Evolutionary conservation across 2,113 vertebrate species (phyloP).

Genomic region (Cyphomyrus discorhynchus): DNA sequence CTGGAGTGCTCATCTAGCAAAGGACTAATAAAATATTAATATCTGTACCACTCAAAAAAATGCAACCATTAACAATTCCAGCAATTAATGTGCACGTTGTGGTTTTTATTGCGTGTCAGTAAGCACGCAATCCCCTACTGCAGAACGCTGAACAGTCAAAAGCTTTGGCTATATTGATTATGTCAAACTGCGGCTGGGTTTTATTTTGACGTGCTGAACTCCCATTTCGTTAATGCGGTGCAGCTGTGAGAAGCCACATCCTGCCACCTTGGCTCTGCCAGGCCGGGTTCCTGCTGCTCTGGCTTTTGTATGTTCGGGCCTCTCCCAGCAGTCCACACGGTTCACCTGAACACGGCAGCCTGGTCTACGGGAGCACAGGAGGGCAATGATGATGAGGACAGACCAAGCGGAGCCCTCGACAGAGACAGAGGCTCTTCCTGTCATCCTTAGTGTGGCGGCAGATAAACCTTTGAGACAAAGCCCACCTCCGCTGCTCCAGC

Average conservation of each 20-base stretch:
- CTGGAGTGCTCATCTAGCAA: not conserved
- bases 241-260: not conserved
- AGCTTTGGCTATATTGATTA: not conserved
- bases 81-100: not conserved
- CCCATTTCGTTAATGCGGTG: not conserved
- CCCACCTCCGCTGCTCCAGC: not conserved
- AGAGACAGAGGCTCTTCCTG: not conserved
- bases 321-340: not conserved
- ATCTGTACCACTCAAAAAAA: not conserved
- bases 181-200: not conserved
- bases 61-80: not conserved
- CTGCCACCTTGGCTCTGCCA: not conserved
- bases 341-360: not conserved
- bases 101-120: not conserved
- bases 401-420: not conserved
- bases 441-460: not conserved
- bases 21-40: conserved; percentile 6
- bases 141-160: not conserved
- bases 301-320: not conserved
- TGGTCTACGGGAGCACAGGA: not conserved
- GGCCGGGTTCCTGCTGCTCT: not conserved
- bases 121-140: not conserved
- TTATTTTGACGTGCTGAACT: conserved; percentile 6
- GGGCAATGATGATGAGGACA: not conserved
- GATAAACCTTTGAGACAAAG: not conserved